A percentile compares a stretch with the other conserved stretches of the same genome.
These are phyloP conservation scores for human (Homo sapiens) DNA, from an alignment of 2,113 vertebrate species.

Conservation along the genomic window DNA sequence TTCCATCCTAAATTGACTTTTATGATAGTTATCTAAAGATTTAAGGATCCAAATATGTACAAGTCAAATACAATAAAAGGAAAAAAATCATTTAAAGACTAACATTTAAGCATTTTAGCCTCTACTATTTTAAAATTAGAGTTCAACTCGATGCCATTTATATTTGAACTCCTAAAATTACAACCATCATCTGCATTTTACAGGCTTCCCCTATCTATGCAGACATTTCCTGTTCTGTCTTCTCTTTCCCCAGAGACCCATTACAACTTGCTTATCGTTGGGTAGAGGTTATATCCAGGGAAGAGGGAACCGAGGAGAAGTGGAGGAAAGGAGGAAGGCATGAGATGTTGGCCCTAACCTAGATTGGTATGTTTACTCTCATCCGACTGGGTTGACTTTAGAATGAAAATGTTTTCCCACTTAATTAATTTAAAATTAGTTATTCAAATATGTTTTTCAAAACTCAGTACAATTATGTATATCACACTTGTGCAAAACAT, in stretches of 20 bases:
- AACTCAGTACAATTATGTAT: not conserved
- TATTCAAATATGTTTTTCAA: slow-evolving; percentile 11
- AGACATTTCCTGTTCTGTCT: slow-evolving; percentile 83
- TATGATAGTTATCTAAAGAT: not conserved
- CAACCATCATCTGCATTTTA: slow-evolving; percentile 50
- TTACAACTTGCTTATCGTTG: slow-evolving; percentile 62
- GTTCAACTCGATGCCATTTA: slow-evolving; percentile 16
- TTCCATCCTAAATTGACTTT: not conserved
- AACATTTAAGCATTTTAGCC: not conserved
- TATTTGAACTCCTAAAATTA: slow-evolving; percentile 73
- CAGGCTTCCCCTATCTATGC: slow-evolving; percentile 81
- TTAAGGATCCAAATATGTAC: not conserved
- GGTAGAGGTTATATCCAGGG: not conserved
- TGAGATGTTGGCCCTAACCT: not conserved
- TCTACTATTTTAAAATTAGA: slow-evolving; percentile 31
- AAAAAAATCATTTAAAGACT: not conserved
- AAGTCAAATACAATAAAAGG: not conserved
- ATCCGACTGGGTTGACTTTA: not conserved
- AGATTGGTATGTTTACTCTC: not conserved
- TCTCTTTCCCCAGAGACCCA: slow-evolving; percentile 63
- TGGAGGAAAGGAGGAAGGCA: not conserved
- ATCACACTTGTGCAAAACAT: not conserved
- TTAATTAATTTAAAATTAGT: slow-evolving; percentile 21
- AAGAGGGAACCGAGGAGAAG: not conserved
- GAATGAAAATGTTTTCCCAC: not conserved